phyloP scores from a whole-genome alignment of 1,140 invertebrate species.

The Ephestia elutella region DNA sequence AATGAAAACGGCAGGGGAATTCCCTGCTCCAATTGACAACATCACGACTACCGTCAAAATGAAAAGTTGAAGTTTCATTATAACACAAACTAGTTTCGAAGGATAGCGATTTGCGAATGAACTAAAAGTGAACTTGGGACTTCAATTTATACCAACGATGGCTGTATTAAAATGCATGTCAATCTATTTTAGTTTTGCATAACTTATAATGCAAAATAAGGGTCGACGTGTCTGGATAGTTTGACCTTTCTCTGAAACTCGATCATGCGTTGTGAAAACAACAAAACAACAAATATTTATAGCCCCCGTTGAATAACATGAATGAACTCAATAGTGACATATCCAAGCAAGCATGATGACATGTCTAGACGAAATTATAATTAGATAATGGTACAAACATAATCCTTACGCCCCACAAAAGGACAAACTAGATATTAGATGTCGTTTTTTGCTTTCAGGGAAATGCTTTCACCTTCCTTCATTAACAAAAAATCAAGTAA shows the following conservation, averaged over 20 bases:
- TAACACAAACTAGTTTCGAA: not conserved
- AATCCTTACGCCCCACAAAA: no score
- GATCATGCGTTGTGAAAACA: not conserved
- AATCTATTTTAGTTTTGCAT: not conserved
- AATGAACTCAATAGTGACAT: not conserved
- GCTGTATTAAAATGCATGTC: not conserved
- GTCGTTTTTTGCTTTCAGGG: no score
- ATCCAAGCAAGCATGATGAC: not conserved
- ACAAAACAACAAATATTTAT: not conserved
- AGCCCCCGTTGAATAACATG: not conserved
- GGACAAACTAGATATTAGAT: no score
- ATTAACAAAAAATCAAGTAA: no score
- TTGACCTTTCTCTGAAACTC: not conserved
- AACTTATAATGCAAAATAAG: not conserved
- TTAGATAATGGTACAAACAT: not conserved
- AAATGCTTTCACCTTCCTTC: no score
- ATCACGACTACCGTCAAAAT: not conserved
- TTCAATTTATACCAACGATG: not conserved
- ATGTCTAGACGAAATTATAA: constrained; percentile 1
- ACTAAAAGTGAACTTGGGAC: not conserved
- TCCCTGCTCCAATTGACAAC: not conserved
- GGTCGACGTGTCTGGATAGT: not conserved
- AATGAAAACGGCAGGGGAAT: not conserved
- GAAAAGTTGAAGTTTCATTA: not conserved
- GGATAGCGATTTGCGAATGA: not conserved